phyloP scores from a whole-genome alignment of 2,888 invertebrate genomes.

The Nomada goodeniana region DNA sequence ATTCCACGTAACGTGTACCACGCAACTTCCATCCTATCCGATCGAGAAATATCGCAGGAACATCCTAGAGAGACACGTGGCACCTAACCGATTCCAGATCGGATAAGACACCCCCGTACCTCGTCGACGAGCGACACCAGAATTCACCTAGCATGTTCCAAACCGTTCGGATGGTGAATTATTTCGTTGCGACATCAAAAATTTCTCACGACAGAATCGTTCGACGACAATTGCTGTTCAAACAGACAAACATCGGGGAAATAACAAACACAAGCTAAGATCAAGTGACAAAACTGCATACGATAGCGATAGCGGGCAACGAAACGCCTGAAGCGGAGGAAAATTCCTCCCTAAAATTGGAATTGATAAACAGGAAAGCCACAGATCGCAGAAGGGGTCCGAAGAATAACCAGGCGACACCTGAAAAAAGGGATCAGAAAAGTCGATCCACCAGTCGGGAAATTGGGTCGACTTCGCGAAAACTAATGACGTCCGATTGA shows the following conservation, averaged over 20 bases:
- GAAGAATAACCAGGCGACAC: constrained; percentile 1
- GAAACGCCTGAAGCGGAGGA: neutral
- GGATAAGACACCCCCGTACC: neutral
- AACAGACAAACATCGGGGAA: neutral
- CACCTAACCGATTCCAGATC: constrained; percentile 7
- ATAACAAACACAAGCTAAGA: neutral
- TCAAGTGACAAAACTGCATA: neutral
- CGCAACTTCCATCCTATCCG: neutral
- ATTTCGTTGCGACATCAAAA: constrained; percentile 22
- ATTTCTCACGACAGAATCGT: neutral
- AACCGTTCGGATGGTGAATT: constrained; percentile 12
- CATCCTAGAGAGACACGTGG: neutral
- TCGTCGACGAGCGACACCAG: neutral
- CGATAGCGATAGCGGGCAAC: no score
- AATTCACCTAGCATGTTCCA: neutral
- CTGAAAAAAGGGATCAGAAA: constrained; percentile 24
- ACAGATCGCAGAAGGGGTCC: neutral
- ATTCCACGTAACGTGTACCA: neutral
- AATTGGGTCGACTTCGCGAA: constrained; percentile 68
- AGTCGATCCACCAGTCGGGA: constrained; percentile 37
- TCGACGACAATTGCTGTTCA: neutral
- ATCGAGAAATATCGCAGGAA: neutral
- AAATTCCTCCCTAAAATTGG: constrained; percentile 8
- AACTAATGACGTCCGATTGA: constrained; percentile 73
- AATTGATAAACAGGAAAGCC: constrained; percentile 53